Evolutionary conservation across 2,888 invertebrate species (phyloP).

Genomic region (Protodeltote pygarga): DNA sequence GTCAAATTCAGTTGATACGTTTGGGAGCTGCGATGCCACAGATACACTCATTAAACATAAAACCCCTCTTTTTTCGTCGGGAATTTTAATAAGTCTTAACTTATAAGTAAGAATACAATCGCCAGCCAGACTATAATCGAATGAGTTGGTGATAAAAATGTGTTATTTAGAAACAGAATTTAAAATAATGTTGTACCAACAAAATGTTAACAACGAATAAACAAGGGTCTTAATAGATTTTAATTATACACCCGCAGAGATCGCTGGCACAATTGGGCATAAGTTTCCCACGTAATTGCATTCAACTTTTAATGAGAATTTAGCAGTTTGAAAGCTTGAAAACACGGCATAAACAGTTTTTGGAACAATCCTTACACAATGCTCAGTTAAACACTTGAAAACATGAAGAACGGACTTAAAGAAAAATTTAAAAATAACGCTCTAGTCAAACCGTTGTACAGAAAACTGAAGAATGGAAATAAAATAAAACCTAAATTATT

Average conservation of each 20-base stretch:
- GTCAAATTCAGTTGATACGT: too few relatives aligned
- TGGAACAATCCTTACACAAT: slow-evolving; percentile 26
- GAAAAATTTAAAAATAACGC: slow-evolving; percentile 69
- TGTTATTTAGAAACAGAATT: too few relatives aligned
- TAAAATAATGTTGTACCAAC: not conserved
- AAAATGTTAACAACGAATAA: slow-evolving; percentile 1
- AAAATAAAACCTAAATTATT: slow-evolving; percentile 54
- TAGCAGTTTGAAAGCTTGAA: slow-evolving; percentile 28
- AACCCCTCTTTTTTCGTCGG: too few relatives aligned
- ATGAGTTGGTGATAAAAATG: too few relatives aligned
- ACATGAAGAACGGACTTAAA: slow-evolving; percentile 48
- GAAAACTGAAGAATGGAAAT: slow-evolving; percentile 57
- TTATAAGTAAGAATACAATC: too few relatives aligned
- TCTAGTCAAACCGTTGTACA: slow-evolving; percentile 76
- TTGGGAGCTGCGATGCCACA: too few relatives aligned
- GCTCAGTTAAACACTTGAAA: slow-evolving; percentile 26
- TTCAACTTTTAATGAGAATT: slow-evolving; percentile 49
- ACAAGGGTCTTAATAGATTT: slow-evolving; percentile 17
- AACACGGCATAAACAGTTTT: slow-evolving; percentile 51
- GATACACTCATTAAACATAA: too few relatives aligned
- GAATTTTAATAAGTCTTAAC: too few relatives aligned
- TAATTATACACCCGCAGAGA: slow-evolving; percentile 20
- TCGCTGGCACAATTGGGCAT: slow-evolving; percentile 31
- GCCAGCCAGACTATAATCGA: too few relatives aligned
- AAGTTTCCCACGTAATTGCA: slow-evolving; percentile 35